Evolutionary conservation across 2,113 vertebrate species (phyloP), one percentile per base, ranked within the genome.

Genomic region (Aspidoscelis tigris): DNA sequence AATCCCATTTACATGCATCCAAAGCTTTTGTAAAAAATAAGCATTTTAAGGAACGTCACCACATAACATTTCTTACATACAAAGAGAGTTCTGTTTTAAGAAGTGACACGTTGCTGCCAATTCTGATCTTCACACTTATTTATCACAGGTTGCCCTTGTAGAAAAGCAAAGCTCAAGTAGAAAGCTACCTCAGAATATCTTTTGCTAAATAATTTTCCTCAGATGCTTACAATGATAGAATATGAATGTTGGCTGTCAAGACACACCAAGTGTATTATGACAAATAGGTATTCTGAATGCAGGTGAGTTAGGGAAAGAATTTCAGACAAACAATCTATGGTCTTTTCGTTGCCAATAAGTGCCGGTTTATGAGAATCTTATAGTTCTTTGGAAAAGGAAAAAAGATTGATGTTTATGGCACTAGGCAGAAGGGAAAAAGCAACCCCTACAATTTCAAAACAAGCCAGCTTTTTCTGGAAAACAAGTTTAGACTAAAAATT

Each of bases 61-160:
- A 1, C 2, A 1, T 64, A 72, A 66, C 73, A 87, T 8, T 75
- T 33, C 2, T 81, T 1, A 66, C 7, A 66, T 71, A 21, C 18
- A 6, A 81, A 8, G 0, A 10, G 7, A 41, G 81, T 77, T 26
- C 12, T 43, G 24, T 18, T 65, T 0, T 86, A 2, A 18, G 22
- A 91, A 16, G 75, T 43, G 64, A 66, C 76, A 87, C 64, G 1
- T 14, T 9, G 9, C 76, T 85, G 4, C 12, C 55, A 69, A 3
- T 33, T 90, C 86, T 81, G 80, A 33, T 83, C 47, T 91, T 88
- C n/a, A 14, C n/a, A n/a, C 44, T 70, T 88, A 41, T 47, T 88
- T 85, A 74, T 21, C 61, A 22, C 16, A 6, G 21, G 66, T 1
- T 85, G 73, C 43, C 33, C 73, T 87, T 90, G 22, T 79, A 87